These are phyloP conservation scores for Chloropsis cyanopogon DNA, from an alignment of 2,113 vertebrate species.

Conservation along the genomic window DNA sequence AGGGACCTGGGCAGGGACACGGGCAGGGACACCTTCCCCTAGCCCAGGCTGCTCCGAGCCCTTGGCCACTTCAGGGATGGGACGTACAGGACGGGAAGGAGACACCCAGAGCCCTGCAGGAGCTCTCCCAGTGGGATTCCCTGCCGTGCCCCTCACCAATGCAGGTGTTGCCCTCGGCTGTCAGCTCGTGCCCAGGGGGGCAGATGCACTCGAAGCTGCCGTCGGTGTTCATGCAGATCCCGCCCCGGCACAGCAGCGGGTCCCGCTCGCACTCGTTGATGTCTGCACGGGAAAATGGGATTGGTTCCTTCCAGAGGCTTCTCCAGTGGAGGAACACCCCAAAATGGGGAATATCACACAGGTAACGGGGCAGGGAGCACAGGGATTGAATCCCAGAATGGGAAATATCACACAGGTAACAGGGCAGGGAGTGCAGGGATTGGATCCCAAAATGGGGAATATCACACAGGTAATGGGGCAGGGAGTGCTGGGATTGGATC, in stretches of 20 bases:
- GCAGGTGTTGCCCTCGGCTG: slow-evolving; percentile 78
- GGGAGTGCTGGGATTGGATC: accelerated
- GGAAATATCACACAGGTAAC: neutral
- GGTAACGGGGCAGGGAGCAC: accelerated
- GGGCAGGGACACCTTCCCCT: too few species aligned
- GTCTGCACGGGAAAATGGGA: slow-evolving; percentile 64
- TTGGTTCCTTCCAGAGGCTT: neutral
- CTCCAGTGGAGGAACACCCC: neutral
- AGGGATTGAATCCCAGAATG: too few species aligned
- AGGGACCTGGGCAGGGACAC: too few species aligned
- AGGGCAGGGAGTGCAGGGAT: neutral
- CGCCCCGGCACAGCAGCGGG: slow-evolving; percentile 85
- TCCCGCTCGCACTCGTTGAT: slow-evolving; percentile 89
- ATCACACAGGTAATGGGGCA: neutral
- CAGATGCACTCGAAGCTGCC: slow-evolving; percentile 91
- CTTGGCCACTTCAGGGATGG: neutral
- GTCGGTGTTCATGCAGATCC: slow-evolving; percentile 87
- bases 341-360: accelerated
- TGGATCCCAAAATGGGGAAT: neutral
- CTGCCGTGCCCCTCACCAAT: slow-evolving; percentile 67
- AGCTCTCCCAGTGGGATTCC: accelerated
- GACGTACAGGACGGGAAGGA: accelerated
- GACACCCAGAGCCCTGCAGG: accelerated
- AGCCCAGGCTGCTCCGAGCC: neutral
- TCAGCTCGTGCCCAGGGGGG: slow-evolving; percentile 83